A percentile compares a stretch with the other conserved stretches of the same genome.
These are phyloP conservation scores for Saccostrea echinata DNA, from an alignment of 1,140 invertebrate species.

Conservation along the genomic window DNA sequence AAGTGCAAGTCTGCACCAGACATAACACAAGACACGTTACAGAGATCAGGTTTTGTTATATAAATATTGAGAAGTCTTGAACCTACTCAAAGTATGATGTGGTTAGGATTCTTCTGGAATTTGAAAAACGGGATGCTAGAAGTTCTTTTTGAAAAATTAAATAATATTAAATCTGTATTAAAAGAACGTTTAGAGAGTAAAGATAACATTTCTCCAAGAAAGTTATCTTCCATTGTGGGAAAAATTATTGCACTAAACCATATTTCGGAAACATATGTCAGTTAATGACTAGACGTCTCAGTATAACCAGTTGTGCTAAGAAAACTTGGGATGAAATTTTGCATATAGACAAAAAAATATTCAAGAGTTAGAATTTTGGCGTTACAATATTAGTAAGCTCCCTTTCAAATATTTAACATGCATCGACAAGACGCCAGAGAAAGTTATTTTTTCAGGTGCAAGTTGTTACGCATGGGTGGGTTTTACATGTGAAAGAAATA, in stretches of 20 bases:
- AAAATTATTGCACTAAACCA: slow-evolving; percentile 50
- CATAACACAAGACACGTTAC: slow-evolving; percentile 24
- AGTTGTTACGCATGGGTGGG: too few species aligned
- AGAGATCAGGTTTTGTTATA: slow-evolving; percentile 28
- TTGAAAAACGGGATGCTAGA: slow-evolving; percentile 16
- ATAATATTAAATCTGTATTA: neutral
- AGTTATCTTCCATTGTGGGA: slow-evolving; percentile 37
- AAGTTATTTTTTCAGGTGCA: too few species aligned
- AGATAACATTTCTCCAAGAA: slow-evolving; percentile 12
- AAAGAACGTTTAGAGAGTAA: neutral
- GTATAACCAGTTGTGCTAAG: slow-evolving; percentile 19
- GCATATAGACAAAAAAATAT: neutral
- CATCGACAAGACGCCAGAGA: neutral
- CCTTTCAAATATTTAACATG: slow-evolving; percentile 27
- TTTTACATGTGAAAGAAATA: too few species aligned
- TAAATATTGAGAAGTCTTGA: slow-evolving; percentile 34
- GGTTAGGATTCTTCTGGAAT: too few species aligned
- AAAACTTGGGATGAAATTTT: slow-evolving; percentile 35
- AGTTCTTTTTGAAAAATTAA: neutral
- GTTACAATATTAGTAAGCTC: slow-evolving; percentile 4
- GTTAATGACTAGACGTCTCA: slow-evolving; percentile 44
- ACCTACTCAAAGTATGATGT: neutral
- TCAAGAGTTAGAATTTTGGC: slow-evolving; percentile 47
- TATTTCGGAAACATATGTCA: slow-evolving; percentile 49
- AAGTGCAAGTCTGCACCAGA: neutral